Evolutionary conservation across 2,113 vertebrate species (phyloP), one percentile per base, ranked within the genome.

Genomic region (Corydoras sp.): DNA sequence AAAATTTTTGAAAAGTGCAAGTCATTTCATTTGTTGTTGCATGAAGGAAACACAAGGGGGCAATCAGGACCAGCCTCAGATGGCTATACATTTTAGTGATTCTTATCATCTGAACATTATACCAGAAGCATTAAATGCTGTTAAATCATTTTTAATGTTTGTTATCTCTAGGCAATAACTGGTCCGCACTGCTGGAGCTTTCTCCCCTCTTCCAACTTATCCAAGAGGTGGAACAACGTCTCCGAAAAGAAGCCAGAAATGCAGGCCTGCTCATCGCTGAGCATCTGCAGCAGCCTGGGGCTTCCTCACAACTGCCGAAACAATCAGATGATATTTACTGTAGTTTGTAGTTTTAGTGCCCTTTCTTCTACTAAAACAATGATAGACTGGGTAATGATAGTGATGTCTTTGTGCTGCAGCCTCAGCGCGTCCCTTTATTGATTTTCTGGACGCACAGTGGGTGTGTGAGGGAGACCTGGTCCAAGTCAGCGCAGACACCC

Each of bases 181-280:
- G 86, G 88, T 43, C 2, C 1, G 74, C 68, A 30, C 5, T 75
- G 9, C 8, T 76, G 10, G 80, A 84, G n/a, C 2, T 82, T 6
- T 90, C 87, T 30, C 83, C 87, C 30, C 72, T 92, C 10, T 89
- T 93, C 62, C 84, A 83, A n/a, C 81, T 88, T 43, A 82, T 95
- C 61, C 84, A 83, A 35, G 83, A 80, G 8, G 53, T 86, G 74
- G 88, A 88, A 6, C 29, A 78, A 0, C 80, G 84, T 72, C 80
- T 92, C 72, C 86, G 69, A 73, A 78, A 29, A 7, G 77, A 48
- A 10, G 85, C 83, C 0, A 31, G 48, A 24, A 82, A 80, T 13
- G 54, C 77, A 14, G 84, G 87, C 31, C 65, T 89, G 58, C 71
- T 77, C 11, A 76, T 15, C 55, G 71, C 53, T 66, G 73, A 72